Evolutionary conservation across 2,888 invertebrate species (phyloP).

Genomic region (Scrobipalpa atriplicella): DNA sequence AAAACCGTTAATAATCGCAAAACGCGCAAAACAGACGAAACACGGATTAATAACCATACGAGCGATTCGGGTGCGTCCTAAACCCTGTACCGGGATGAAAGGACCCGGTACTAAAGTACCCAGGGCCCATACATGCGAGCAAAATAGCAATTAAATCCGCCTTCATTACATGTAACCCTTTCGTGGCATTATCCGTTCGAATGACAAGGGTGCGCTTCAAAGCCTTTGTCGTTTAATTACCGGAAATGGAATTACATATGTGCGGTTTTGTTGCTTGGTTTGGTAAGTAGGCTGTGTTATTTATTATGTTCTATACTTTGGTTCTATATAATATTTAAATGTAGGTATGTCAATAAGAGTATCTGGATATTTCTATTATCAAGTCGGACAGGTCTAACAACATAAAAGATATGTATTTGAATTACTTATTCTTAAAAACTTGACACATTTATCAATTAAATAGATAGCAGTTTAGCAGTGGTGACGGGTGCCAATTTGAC

Average conservation of each 20-base stretch:
- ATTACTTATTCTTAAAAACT: no score
- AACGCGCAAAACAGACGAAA: slow-evolving; percentile 25
- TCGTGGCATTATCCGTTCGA: slow-evolving; percentile 41
- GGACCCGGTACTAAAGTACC: slow-evolving; percentile 29
- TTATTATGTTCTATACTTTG: neutral
- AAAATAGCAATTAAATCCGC: slow-evolving; percentile 76
- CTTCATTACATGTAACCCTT: slow-evolving; percentile 65
- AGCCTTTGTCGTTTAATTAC: slow-evolving; percentile 31
- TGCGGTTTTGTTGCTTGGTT: neutral
- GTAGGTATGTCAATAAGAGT: no score
- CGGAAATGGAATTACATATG: slow-evolving; percentile 19
- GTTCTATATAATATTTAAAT: neutral
- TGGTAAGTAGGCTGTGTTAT: neutral
- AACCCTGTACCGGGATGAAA: slow-evolving; percentile 41
- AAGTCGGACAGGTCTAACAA: no score
- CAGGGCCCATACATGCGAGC: slow-evolving; percentile 45
- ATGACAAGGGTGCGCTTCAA: slow-evolving; percentile 47
- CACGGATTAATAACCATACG: slow-evolving; percentile 26
- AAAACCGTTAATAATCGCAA: slow-evolving; percentile 26
- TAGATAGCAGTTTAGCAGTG: no score
- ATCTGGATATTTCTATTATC: no score
- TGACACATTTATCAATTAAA: no score
- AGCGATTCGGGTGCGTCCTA: slow-evolving; percentile 34
- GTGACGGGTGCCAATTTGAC: no score
- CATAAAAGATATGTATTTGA: no score